A percentile compares a stretch with the other conserved stretches of the same genome.
Evolutionary conservation across 2,888 invertebrate genomes (phyloP).

Genomic region (Amphipoea lucens): DNA sequence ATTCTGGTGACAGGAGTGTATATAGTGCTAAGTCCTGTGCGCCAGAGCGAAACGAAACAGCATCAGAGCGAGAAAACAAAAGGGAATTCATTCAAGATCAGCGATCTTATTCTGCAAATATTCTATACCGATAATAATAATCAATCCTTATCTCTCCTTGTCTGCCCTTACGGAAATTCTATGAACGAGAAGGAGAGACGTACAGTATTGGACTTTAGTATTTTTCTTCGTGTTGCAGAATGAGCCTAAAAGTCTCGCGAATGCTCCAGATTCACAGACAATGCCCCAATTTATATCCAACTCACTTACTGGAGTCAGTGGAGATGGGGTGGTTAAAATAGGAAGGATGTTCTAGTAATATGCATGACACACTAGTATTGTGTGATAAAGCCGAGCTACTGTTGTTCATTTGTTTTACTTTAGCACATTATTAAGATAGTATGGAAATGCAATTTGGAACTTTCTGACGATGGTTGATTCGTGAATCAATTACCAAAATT

Average conservation of each 20-base stretch:
- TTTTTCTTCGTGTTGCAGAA: conserved; percentile 83
- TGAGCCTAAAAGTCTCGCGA: conserved; percentile 82
- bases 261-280: conserved; percentile 90
- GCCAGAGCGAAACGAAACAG: conserved; percentile 82
- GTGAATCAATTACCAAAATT: not conserved
- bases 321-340: conserved; percentile 79
- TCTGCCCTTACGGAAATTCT: conserved; percentile 66
- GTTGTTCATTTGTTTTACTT: conserved; percentile 21
- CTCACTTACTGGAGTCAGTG: conserved; percentile 88
- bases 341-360: conserved; percentile 75
- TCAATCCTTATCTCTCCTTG: conserved; percentile 76
- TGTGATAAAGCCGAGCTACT: conserved; percentile 26
- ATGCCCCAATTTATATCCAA: conserved; percentile 90
- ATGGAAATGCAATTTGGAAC: not conserved
- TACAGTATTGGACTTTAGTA: conserved; percentile 67
- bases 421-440: not conserved
- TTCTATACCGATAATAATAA: conserved; percentile 80
- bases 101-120: conserved; percentile 83
- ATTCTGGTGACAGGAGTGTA: conserved; percentile 83
- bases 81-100: conserved; percentile 86
- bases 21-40: conserved; percentile 81
- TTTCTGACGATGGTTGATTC: not conserved
- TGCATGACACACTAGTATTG: conserved; percentile 54
- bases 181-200: conserved; percentile 69
- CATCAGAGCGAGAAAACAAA: conserved; percentile 85